These are phyloP conservation scores for Latheticus oryzae DNA, from an alignment of 2,888 invertebrate genomes.

Conservation along the genomic window DNA sequence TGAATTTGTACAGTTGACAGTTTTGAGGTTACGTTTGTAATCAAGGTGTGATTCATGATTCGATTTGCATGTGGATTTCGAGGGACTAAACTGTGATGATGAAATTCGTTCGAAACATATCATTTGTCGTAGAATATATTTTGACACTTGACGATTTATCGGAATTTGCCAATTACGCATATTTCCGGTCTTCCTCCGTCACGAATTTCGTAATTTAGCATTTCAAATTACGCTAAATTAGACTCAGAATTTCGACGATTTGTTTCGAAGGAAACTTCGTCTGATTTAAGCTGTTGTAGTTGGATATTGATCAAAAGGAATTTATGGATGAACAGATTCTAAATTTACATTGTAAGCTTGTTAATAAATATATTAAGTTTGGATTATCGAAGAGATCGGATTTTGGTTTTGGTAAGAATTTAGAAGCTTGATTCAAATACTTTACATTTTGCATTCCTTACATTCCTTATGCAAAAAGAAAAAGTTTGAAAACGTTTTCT, in stretches of 20 bases:
- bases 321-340: no score
- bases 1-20: constrained; percentile 9
- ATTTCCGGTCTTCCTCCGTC: constrained; percentile 8
- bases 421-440: no score
- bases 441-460: no score
- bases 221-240: constrained; percentile 20
- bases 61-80: constrained; percentile 1
- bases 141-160: constrained; percentile 23
- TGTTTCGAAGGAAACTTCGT: constrained; percentile 10
- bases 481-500: no score
- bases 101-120: background rate
- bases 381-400: no score
- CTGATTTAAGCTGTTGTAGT: no score
- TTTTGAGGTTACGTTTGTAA: background rate
- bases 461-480: no score
- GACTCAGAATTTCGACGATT: constrained; percentile 7
- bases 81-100: constrained; percentile 1
- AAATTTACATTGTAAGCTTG: constrained; percentile 1
- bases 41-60: constrained; percentile 9
- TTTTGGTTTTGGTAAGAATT: no score
- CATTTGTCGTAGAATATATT: no score
- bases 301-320: no score
- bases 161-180: constrained; percentile 20
- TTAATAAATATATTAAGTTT: no score
- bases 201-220: constrained; percentile 14